phyloP scores from a whole-genome alignment of 2,888 invertebrate genomes.

The Agrochola macilenta region DNA sequence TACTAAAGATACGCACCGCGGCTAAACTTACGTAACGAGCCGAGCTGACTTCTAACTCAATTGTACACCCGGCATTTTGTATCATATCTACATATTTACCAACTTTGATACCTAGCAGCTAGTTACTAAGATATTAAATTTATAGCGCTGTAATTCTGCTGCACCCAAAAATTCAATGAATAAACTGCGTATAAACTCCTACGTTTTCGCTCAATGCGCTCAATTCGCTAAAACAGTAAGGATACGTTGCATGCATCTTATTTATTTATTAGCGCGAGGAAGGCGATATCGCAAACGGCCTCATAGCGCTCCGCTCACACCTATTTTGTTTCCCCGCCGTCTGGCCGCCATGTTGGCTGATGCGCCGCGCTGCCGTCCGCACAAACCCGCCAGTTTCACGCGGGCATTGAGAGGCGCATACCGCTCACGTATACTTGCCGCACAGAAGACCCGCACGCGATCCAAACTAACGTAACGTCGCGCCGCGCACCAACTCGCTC shows the following conservation, averaged over 20 bases:
- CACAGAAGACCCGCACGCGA: slow-evolving; percentile 74
- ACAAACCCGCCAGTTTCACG: slow-evolving; percentile 85
- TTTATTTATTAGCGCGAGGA: slow-evolving; percentile 86
- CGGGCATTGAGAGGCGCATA: slow-evolving; percentile 83
- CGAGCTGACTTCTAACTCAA: slow-evolving; percentile 60
- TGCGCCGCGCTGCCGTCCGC: slow-evolving; percentile 76
- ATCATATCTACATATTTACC: slow-evolving; percentile 62
- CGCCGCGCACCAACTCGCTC: slow-evolving; percentile 37
- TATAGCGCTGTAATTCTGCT: slow-evolving; percentile 24
- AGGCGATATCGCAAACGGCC: slow-evolving; percentile 82
- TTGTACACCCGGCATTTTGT: slow-evolving; percentile 64
- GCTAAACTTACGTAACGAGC: slow-evolving; percentile 59
- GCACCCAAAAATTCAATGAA: slow-evolving; percentile 22
- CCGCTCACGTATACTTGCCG: slow-evolving; percentile 73
- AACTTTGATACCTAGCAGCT: slow-evolving; percentile 39
- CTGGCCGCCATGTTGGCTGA: slow-evolving; percentile 83
- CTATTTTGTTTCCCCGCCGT: slow-evolving; percentile 82
- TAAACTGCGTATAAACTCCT: slow-evolving; percentile 24
- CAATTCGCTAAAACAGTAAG: slow-evolving; percentile 49
- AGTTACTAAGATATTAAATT: slow-evolving; percentile 31
- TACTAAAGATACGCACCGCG: slow-evolving; percentile 61
- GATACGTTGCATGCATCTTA: slow-evolving; percentile 78
- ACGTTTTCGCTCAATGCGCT: slow-evolving; percentile 20
- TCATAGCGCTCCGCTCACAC: slow-evolving; percentile 77
- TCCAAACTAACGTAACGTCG: slow-evolving; percentile 61